Evolutionary conservation across 2,113 vertebrate genomes (phyloP).

Genomic region (Fregata magnificens): DNA sequence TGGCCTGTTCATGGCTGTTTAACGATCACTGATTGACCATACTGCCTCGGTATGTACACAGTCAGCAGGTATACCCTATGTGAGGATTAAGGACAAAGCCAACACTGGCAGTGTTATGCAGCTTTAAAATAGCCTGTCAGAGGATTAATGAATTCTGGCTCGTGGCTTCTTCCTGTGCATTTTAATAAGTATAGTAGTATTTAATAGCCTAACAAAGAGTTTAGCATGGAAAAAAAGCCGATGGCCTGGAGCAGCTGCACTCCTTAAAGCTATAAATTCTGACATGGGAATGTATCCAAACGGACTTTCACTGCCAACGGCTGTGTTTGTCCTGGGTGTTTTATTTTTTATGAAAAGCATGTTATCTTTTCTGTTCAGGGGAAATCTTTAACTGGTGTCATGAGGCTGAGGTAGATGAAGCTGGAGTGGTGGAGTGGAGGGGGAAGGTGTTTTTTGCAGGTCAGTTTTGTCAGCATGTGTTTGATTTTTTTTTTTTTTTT

Average conservation of each 20-base stretch:
- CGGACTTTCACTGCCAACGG: not conserved
- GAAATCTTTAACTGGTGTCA: not conserved
- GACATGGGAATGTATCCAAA: not conserved
- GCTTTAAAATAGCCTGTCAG: conserved; percentile 18
- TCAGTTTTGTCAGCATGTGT: not conserved
- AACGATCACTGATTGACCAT: not conserved
- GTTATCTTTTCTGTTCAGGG: not conserved
- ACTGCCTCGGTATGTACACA: accelerated
- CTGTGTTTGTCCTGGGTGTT: not conserved
- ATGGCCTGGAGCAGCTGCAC: not conserved
- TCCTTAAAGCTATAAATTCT: conserved; percentile 30
- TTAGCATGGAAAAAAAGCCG: not conserved
- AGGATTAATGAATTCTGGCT: conserved; percentile 20
- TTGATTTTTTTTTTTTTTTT: conserved; percentile 1
- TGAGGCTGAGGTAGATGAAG: not conserved
- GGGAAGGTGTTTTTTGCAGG: not conserved
- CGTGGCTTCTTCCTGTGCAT: not conserved
- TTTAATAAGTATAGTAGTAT: not conserved
- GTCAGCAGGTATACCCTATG: not conserved
- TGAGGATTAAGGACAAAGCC: conserved; percentile 27
- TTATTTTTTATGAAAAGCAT: not conserved
- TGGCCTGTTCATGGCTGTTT: not conserved
- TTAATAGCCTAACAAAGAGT: not conserved
- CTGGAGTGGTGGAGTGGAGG: not conserved
- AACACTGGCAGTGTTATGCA: not conserved